Conservation (phyloP, 2,113 vertebrate species). For the Ptyas mucosa region DNA sequence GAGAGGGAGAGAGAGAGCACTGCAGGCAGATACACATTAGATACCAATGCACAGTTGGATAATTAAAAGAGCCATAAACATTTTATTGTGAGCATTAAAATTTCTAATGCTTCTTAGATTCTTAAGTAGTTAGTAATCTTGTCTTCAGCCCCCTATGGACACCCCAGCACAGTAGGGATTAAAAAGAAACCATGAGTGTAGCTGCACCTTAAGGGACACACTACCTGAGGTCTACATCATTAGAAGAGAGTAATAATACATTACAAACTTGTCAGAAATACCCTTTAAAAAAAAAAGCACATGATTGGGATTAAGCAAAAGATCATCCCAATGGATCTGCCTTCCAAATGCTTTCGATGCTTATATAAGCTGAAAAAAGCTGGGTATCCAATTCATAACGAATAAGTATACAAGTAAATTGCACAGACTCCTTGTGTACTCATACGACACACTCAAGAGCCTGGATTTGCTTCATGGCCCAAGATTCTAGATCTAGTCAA, state of each 20-base stretch:
- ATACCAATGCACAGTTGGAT: not conserved
- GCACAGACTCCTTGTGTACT: not conserved
- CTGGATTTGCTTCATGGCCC: not conserved
- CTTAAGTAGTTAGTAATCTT: not conserved
- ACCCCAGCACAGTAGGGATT: not conserved
- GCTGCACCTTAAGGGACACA: not conserved
- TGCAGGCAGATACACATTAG: slow-evolving; percentile 3
- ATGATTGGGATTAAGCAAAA: not conserved
- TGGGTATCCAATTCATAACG: not conserved
- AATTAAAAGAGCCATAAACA: slow-evolving; percentile 4
- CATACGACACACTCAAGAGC: not conserved
- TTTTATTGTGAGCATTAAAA: not conserved
- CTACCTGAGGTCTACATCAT: not conserved
- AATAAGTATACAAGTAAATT: not conserved
- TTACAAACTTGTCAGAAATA: not conserved
- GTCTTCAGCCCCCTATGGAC: not conserved
- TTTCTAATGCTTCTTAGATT: not conserved
- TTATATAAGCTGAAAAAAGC: not conserved
- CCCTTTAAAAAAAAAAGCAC: not conserved
- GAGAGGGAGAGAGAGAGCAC: not conserved
- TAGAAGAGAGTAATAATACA: not conserved
- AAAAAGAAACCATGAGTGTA: not conserved
- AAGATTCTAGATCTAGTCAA: not conserved
- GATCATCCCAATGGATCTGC: not conserved
- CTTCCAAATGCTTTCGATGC: not conserved